A percentile compares a stretch with the other conserved stretches of the same genome.
These are phyloP conservation scores for Suricata suricatta DNA, from an alignment of 2,113 vertebrate genomes.

Conservation along the genomic window DNA sequence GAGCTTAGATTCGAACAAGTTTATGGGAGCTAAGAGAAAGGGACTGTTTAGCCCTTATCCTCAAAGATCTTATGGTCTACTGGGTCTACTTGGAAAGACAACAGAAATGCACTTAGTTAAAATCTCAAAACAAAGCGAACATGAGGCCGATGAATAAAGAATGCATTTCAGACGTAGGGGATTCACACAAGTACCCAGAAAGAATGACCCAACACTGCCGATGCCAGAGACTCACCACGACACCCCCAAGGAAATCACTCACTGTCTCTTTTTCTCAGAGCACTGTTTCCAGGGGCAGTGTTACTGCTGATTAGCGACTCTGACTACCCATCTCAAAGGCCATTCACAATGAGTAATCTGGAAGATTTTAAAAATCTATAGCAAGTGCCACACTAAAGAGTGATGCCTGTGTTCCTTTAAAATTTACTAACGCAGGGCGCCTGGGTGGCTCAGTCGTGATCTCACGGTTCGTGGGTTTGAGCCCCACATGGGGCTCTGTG, in stretches of 20 bases:
- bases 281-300: not conserved
- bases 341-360: not conserved
- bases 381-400: not conserved
- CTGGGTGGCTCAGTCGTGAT: too few species aligned
- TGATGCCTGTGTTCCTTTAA: not conserved
- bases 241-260: not conserved
- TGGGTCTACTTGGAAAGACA: not conserved
- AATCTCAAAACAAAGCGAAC: conserved; percentile 18
- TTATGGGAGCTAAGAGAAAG: conserved; percentile 35
- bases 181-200: conserved; percentile 5
- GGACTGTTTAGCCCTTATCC: not conserved
- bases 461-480: too few species aligned
- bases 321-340: not conserved
- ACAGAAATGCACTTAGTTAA: not conserved
- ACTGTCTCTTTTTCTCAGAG: not conserved
- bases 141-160: not conserved
- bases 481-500: too few species aligned
- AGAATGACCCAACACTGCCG: not conserved
- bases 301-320: not conserved
- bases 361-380: conserved; percentile 42
- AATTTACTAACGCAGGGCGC: not conserved
- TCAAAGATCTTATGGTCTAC: not conserved
- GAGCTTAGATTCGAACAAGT: not conserved
- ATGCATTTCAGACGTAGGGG: not conserved
- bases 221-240: not conserved